phyloP scores from a whole-genome alignment of 2,113 vertebrate genomes.

The Aix galericulata region DNA sequence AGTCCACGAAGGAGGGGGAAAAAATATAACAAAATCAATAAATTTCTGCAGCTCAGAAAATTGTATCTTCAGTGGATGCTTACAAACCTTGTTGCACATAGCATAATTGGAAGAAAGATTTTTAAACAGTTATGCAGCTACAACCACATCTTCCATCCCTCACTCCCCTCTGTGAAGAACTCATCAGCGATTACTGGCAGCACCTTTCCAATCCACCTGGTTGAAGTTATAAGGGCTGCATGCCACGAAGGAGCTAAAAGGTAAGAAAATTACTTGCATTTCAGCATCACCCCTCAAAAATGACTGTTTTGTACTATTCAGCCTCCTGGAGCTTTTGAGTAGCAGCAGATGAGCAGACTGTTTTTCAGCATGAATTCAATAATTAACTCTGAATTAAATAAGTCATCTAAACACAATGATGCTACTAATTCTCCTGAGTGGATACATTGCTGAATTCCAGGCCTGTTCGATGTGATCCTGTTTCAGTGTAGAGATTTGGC shows the following conservation, averaged over 20 bases:
- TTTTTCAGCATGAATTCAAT: constrained; percentile 46
- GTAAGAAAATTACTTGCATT: constrained; percentile 8
- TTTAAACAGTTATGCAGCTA: constrained; percentile 15
- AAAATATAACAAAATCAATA: constrained; percentile 57
- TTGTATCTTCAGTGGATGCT: constrained; percentile 22
- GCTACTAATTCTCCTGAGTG: constrained; percentile 22
- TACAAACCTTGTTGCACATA: neutral
- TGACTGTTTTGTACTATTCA: constrained; percentile 3
- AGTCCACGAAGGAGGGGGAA: neutral
- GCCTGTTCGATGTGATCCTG: neutral
- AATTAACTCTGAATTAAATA: constrained; percentile 52
- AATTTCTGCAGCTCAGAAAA: constrained; percentile 51
- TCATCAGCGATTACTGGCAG: neutral
- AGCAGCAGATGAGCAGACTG: constrained; percentile 27
- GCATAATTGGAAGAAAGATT: constrained; percentile 19
- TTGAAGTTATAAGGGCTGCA: constrained; percentile 14
- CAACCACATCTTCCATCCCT: neutral
- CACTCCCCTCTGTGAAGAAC: neutral
- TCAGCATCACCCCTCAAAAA: constrained; percentile 8
- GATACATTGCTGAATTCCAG: neutral
- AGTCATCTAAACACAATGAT: constrained; percentile 34
- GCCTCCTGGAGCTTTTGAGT: neutral
- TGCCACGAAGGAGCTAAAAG: neutral
- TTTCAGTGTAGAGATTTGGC: neutral
- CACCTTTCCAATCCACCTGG: neutral